Base-by-base conservation (phyloP, 2,797 vertebrate species). In the Neoniphon sammara region DNA sequence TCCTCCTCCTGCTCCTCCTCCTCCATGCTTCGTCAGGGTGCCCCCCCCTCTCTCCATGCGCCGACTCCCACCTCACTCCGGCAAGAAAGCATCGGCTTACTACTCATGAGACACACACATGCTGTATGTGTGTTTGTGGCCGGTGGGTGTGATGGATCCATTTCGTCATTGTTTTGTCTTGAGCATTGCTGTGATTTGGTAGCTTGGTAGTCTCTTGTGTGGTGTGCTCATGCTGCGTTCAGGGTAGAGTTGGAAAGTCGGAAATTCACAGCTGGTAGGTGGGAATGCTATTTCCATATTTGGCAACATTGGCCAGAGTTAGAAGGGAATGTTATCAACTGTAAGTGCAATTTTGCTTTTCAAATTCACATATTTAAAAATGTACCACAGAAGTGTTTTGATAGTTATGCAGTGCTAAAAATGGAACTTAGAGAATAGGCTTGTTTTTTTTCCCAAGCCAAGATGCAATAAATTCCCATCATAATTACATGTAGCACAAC, bases 1-100 rank as follows among this genome's bases (percentile, higher is more conserved):
- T 89, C 91, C 89, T 89, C 54, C 54, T 56, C 31, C 77, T 73
- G 71, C 72, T 46, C 49, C n/a, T 72, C 74, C 66, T 46, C 87
- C 86, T 89, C 68, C 90, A 87, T 91, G 88, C 92, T 88, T 88
- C 76, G 55, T 88, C 91, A 94, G 93, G 93, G 92, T 94, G 83
- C 93, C 91, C 89, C 91, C 84, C 75, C 80, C 87, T 70, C 85
- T 91, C 44, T 83, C 83, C 87, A 81, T 83, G 73, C 83, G 84
- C 25, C 88, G 87, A 25, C 87, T 80, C 78, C 92, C 80, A 73
- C 86, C 88, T 7, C 87, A 88, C 81, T 79, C 68, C 87, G 80
- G 87, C 91, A 91, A 93, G 93, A 94, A 93, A 89, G 79, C 85
- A 31, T 72, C 83, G 53, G 89, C 87, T 72, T 92, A 91, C 92